A percentile compares a stretch with the other conserved stretches of the same genome.
Conservation (phyloP, 2,113 vertebrate species). For the Pandion haliaetus region DNA sequence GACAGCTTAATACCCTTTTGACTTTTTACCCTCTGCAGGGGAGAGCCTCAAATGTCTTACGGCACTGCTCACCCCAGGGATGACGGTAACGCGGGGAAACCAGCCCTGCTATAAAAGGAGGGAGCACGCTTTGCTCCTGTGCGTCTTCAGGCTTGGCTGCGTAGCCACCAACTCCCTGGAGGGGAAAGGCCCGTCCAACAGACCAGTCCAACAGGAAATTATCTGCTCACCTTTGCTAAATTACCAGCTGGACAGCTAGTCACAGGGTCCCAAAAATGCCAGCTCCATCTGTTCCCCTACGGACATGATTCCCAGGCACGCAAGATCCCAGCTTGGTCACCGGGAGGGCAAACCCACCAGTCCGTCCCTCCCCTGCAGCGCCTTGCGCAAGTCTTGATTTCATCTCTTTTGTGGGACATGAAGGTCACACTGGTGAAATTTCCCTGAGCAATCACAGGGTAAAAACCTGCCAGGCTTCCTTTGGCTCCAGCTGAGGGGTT, state of each 20-base stretch:
- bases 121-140: background rate
- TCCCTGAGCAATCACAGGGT: background rate
- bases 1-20: slow-evolving; percentile 72
- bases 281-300: slow-evolving; percentile 20
- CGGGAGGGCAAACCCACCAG: background rate
- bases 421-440: background rate
- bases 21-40: slow-evolving; percentile 64
- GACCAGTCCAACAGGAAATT: slow-evolving; percentile 66
- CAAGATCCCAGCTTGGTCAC: background rate
- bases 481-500: background rate
- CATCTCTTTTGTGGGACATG: background rate
- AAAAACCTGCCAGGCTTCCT: slow-evolving; percentile 5
- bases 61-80: background rate
- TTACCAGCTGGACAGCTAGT: slow-evolving; percentile 21
- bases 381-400: slow-evolving; percentile 11
- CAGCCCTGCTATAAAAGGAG: slow-evolving; percentile 36
- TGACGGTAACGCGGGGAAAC: background rate
- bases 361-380: background rate
- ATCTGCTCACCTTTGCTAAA: slow-evolving; percentile 49
- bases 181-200: slow-evolving; percentile 47
- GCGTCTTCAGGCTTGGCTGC: slow-evolving; percentile 57
- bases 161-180: slow-evolving; percentile 10
- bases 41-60: slow-evolving; percentile 51
- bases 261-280: slow-evolving; percentile 35
- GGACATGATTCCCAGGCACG: slow-evolving; percentile 48